These are phyloP conservation scores for Acestrorhynchus altus DNA, from an alignment of 2,797 vertebrate genomes.

Conservation along the genomic window DNA sequence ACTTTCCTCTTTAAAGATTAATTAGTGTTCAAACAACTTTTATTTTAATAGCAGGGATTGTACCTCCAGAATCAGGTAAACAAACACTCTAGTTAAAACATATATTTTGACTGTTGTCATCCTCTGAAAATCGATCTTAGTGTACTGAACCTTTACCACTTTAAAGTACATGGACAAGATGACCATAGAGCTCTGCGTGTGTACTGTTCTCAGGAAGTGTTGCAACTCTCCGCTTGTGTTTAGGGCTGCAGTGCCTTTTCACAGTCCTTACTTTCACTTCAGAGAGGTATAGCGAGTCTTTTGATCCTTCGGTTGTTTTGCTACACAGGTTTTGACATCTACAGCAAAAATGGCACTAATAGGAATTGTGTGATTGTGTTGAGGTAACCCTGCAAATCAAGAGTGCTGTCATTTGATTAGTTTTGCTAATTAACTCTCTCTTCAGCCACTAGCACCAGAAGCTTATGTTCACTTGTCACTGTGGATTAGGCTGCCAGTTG, in stretches of 20 bases:
- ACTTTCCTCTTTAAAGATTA: no score
- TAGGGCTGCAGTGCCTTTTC: not conserved
- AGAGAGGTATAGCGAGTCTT: not conserved
- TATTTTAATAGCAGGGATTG: no score
- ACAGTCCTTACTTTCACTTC: not conserved
- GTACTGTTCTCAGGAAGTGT: constrained; percentile 30
- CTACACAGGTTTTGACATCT: not conserved
- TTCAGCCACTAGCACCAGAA: not conserved
- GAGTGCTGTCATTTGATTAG: not conserved
- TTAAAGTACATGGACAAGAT: constrained; percentile 13
- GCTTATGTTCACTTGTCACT: not conserved
- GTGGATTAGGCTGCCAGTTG: not conserved
- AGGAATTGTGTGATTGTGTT: not conserved
- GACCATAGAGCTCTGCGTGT: constrained; percentile 6
- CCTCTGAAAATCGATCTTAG: no score
- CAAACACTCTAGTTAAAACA: no score
- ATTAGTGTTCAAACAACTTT: no score
- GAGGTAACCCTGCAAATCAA: not conserved
- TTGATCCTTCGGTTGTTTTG: no score
- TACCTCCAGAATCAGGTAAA: no score
- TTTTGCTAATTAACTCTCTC: not conserved
- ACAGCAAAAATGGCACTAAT: not conserved
- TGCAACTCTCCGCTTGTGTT: constrained; percentile 9
- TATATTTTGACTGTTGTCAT: no score
- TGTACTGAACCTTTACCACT: not conserved